Percentiles rank a stretch among this genome's conserved stretches.
Evolutionary conservation across 2,113 vertebrate genomes (phyloP).

Genomic region (Meleagris gallopavo): DNA sequence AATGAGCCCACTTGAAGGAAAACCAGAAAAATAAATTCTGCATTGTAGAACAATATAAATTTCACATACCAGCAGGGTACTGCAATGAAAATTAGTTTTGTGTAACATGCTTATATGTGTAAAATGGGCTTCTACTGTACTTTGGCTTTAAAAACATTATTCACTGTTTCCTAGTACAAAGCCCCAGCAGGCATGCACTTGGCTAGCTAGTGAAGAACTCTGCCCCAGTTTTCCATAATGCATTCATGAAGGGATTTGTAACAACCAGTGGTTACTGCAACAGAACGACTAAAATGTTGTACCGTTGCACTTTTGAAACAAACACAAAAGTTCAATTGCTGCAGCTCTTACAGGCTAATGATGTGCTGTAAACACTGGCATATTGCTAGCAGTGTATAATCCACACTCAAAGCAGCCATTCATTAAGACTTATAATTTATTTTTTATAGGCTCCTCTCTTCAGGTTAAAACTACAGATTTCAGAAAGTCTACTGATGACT

Average conservation of each 20-base stretch:
- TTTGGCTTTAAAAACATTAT: constrained; percentile 64
- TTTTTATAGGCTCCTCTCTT: neutral
- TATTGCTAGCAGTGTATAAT: constrained; percentile 65
- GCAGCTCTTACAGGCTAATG: constrained; percentile 62
- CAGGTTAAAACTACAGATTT: constrained; percentile 4
- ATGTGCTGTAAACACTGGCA: constrained; percentile 62
- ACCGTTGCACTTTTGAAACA: constrained; percentile 67
- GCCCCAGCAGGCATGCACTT: constrained; percentile 75
- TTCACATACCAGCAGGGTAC: constrained; percentile 21
- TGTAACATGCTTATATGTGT: constrained; percentile 41
- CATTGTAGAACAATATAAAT: constrained; percentile 22
- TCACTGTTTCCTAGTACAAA: constrained; percentile 71
- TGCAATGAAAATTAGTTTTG: constrained; percentile 20
- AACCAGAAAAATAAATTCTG: constrained; percentile 36
- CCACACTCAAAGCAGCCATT: constrained; percentile 56
- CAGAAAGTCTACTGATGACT: neutral
- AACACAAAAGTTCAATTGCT: constrained; percentile 71
- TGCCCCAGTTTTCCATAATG: constrained; percentile 79
- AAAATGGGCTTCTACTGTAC: constrained; percentile 64
- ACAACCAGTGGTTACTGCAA: constrained; percentile 70
- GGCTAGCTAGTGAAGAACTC: constrained; percentile 74
- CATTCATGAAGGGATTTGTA: constrained; percentile 79
- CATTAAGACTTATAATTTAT: constrained; percentile 20
- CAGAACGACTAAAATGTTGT: constrained; percentile 63
- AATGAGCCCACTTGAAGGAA: constrained; percentile 12